A percentile compares a stretch with the other conserved stretches of the same genome.
These are phyloP conservation scores for Speoplatyrhinus poulsoni DNA, from an alignment of 2,113 vertebrate genomes.

Conservation along the genomic window DNA sequence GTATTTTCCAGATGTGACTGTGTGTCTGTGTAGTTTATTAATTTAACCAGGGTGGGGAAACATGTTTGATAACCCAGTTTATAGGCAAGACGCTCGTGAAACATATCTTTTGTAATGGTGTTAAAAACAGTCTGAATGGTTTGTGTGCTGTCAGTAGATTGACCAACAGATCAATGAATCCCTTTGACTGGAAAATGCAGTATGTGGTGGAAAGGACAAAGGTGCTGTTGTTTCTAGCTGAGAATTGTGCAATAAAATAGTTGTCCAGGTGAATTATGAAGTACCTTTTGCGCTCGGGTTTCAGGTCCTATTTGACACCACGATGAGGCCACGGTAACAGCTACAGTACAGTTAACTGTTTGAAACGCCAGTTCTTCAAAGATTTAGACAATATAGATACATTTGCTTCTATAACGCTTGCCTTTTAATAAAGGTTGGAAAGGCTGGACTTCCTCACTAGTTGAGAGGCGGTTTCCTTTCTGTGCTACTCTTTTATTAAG, in stretches of 20 bases:
- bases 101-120: neutral
- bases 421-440: slow-evolving; percentile 18
- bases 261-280: neutral
- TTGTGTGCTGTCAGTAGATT: neutral
- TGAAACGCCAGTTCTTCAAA: too few species aligned
- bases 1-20: slow-evolving; percentile 14
- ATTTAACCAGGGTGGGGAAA: slow-evolving; percentile 14
- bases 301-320: too few species aligned
- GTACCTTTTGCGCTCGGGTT: too few species aligned
- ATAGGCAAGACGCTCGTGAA: neutral
- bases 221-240: neutral
- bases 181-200: too few species aligned
- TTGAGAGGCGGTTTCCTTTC: slow-evolving; percentile 33
- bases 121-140: neutral
- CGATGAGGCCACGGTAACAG: too few species aligned
- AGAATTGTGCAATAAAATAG: neutral
- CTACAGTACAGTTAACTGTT: too few species aligned
- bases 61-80: neutral
- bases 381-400: neutral
- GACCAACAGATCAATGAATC: neutral
- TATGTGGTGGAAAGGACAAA: too few species aligned
- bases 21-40: slow-evolving; percentile 3
- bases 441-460: slow-evolving; percentile 21
- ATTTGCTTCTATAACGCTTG: slow-evolving; percentile 11
- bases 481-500: slow-evolving; percentile 38